These are phyloP conservation scores for Rhamphomyia laevipes DNA, from an alignment of 2,888 invertebrate genomes.

Conservation along the genomic window DNA sequence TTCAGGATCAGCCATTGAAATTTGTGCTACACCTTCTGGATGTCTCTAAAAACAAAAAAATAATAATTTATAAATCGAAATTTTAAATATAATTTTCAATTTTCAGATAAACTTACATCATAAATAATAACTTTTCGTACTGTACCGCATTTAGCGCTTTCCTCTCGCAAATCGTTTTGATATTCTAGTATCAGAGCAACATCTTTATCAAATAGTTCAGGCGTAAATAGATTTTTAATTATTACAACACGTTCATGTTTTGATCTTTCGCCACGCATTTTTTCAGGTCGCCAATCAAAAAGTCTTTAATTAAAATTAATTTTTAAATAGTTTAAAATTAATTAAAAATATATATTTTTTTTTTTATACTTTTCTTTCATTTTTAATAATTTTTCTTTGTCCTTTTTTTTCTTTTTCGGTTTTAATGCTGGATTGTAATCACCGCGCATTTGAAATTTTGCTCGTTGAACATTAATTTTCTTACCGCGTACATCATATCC, in stretches of 20 bases:
- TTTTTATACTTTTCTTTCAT: conserved; percentile 72
- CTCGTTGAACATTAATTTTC: conserved; percentile 78
- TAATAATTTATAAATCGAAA: neutral
- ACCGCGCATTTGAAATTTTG: conserved; percentile 91
- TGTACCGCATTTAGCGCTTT: conserved; percentile 82
- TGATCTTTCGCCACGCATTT: conserved; percentile 69
- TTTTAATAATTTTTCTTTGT: conserved; percentile 82
- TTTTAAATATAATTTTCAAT: neutral
- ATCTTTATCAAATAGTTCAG: conserved; percentile 78
- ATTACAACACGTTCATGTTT: conserved; percentile 87
- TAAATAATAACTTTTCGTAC: conserved; percentile 84
- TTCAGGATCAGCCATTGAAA: conserved; percentile 81
- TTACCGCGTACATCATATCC: conserved; percentile 69
- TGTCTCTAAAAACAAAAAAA: conserved; percentile 52
- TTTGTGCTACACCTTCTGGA: conserved; percentile 87
- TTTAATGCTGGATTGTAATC: conserved; percentile 84
- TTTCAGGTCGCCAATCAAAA: conserved; percentile 95
- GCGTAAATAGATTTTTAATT: conserved; percentile 85
- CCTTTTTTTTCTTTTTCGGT: conserved; percentile 81
- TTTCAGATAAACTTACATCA: conserved; percentile 54
- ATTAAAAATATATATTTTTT: neutral
- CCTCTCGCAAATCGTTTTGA: conserved; percentile 79
- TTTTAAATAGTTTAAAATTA: neutral
- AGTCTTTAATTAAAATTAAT: conserved; percentile 42
- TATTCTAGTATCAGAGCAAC: conserved; percentile 82